Percentiles rank a stretch among this genome's conserved stretches.
Evolutionary conservation across 30 jellyfish, hydroid and myxozoan genomes (phyloP).

Genomic region (Turritopsis rubra): DNA sequence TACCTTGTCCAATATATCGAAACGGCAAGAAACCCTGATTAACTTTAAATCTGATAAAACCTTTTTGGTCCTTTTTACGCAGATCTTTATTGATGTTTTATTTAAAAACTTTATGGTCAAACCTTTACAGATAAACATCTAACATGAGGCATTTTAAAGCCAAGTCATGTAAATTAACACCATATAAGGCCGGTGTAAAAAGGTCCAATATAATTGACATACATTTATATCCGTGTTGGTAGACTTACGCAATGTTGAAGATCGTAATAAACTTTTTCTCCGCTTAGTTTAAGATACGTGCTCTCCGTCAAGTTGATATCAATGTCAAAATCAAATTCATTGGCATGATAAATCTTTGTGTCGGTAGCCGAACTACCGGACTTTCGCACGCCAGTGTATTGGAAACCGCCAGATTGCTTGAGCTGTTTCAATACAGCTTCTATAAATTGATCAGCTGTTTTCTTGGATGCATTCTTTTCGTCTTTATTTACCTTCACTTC

Average conservation of each 20-base stretch:
- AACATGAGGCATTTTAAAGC: too few species aligned
- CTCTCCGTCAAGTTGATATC: neutral
- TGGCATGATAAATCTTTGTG: neutral
- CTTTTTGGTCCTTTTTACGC: too few species aligned
- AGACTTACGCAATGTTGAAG: neutral
- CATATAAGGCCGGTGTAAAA: too few species aligned
- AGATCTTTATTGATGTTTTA: too few species aligned
- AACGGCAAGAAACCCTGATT: too few species aligned
- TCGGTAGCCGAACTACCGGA: neutral
- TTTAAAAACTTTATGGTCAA: too few species aligned
- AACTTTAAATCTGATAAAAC: too few species aligned
- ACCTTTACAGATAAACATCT: too few species aligned
- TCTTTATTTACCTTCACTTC: neutral
- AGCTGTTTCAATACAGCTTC: neutral
- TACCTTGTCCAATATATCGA: too few species aligned
- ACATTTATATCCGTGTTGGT: neutral
- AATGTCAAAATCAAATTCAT: neutral
- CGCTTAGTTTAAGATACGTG: neutral
- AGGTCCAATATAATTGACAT: too few species aligned
- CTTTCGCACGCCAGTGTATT: neutral
- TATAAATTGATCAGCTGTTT: neutral
- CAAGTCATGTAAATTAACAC: too few species aligned
- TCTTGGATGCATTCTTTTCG: neutral
- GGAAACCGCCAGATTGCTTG: neutral
- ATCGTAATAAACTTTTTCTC: neutral